These are phyloP conservation scores for Copidosoma aretas DNA, from an alignment of 2,888 invertebrate species.

Conservation along the genomic window DNA sequence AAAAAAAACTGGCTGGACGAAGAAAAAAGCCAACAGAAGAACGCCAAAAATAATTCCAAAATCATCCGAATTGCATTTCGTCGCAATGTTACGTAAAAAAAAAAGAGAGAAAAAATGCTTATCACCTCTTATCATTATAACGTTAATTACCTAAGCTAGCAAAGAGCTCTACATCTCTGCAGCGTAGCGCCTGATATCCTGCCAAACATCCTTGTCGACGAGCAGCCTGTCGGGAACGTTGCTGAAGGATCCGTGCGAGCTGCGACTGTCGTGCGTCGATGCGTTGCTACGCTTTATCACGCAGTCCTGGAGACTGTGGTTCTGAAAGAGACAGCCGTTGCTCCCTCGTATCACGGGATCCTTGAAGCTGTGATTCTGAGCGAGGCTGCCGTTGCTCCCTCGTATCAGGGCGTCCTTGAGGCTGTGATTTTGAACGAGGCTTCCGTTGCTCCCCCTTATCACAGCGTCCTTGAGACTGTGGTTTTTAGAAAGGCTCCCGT, in stretches of 20 bases:
- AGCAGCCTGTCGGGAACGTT: constrained; percentile 44
- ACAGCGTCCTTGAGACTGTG: no score
- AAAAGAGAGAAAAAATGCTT: neutral
- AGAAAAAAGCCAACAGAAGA: neutral
- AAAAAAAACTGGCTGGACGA: no score
- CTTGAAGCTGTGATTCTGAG: no score
- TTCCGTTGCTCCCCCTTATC: no score
- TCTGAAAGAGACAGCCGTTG: constrained; percentile 10
- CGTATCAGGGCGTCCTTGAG: no score
- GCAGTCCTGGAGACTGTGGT: constrained; percentile 31
- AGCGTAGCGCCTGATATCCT: constrained; percentile 44
- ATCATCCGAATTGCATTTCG: constrained; percentile 8
- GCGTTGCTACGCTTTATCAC: constrained; percentile 43
- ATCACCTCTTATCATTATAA: neutral
- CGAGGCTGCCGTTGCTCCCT: no score
- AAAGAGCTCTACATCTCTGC: constrained; percentile 41
- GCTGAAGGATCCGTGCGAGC: constrained; percentile 50
- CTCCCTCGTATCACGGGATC: no score
- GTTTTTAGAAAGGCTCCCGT: no score
- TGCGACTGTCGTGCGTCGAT: constrained; percentile 50
- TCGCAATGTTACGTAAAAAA: constrained; percentile 1
- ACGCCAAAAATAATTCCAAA: constrained; percentile 17
- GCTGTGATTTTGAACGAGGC: no score
- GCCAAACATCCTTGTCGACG: constrained; percentile 46
- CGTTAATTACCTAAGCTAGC: constrained; percentile 7